Evolutionary conservation across 2,888 invertebrate species (phyloP), one percentile per base, ranked within the genome.

Genomic region (Helleia helle): DNA sequence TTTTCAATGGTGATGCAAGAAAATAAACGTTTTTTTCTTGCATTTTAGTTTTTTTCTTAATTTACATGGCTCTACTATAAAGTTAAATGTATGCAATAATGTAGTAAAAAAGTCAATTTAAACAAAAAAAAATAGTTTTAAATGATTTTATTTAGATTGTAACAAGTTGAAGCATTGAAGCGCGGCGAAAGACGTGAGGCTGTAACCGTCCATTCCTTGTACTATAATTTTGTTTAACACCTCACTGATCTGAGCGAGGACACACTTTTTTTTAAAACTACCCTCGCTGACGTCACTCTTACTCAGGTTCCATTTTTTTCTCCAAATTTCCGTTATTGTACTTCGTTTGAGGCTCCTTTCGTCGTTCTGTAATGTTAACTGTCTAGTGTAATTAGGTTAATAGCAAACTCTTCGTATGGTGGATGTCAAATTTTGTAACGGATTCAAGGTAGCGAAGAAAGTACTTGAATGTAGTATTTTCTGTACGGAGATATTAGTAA

Each of bases 91-190:
- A n/a, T n/a, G n/a, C n/a, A n/a, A n/a, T n/a, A 5, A 4, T 4
- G 5, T 17, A 13, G 42, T 38, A 28, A 14, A 37, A 36, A 11
- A 40, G 42, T 58, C 55, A 62, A 47, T 8, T 25, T 6, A 25
- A 25, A 25, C 7, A 18, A 31, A 31, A 15, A 18, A 3, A 1
- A 6, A 1, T 17, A 31, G 46, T n/a, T 47, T 12, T 1, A 31
- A 15, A 4, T 8, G 12, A 12, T 12, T 34, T 22, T 34, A 22
- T 34, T 34, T 7, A 7, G 22, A 8, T 53, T 83, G 81, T 42
- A 81, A 56, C 4, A 66, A 46, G 63, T 83, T 84, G 38, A 76
- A 81, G 52, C 81, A 79, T 41, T 76, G 73, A 1, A 84, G 47
- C 0, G 83, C 80, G 0, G 61, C 58, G 49, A 57, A 84, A 0